These are phyloP conservation scores for Parnassius apollo DNA, from an alignment of 2,888 invertebrate genomes.

Conservation along the genomic window DNA sequence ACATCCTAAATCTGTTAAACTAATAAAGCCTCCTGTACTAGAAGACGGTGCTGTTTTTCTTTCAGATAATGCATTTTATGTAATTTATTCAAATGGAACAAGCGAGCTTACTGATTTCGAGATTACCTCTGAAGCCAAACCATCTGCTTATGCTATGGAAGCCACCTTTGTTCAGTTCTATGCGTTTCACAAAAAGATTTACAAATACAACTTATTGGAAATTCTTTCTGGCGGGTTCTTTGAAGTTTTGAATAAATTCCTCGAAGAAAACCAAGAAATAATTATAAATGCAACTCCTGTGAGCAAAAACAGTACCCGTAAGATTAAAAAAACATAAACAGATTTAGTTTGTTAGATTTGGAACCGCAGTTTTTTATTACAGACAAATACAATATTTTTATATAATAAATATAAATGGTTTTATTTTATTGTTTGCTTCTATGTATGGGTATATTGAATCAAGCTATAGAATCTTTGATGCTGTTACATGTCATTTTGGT, in stretches of 20 bases:
- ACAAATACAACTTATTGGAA: constrained; percentile 53
- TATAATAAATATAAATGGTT: no score
- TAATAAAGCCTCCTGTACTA: constrained; percentile 51
- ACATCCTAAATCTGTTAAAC: constrained; percentile 37
- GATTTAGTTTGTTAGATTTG: no score
- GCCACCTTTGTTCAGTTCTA: constrained; percentile 52
- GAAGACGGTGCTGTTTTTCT: constrained; percentile 44
- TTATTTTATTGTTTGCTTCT: no score
- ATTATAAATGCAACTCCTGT: no score
- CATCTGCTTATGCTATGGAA: constrained; percentile 54
- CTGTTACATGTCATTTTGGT: no score
- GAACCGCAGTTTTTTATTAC: no score
- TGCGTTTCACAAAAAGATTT: constrained; percentile 59
- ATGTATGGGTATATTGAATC: no score
- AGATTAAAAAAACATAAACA: no score
- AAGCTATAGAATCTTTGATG: no score
- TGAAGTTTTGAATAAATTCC: constrained; percentile 1
- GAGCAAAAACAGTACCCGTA: no score
- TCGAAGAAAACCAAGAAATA: not conserved
- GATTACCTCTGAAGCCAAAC: constrained; percentile 34
- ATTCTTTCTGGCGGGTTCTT: constrained; percentile 25
- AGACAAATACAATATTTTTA: no score
- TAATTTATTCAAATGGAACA: constrained; percentile 49
- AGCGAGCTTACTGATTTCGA: constrained; percentile 29
- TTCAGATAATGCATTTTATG: constrained; percentile 43